Evolutionary conservation across 2,797 vertebrate genomes (phyloP), one percentile per base, ranked within the genome.

Genomic region (Mionectes olivaceus): DNA sequence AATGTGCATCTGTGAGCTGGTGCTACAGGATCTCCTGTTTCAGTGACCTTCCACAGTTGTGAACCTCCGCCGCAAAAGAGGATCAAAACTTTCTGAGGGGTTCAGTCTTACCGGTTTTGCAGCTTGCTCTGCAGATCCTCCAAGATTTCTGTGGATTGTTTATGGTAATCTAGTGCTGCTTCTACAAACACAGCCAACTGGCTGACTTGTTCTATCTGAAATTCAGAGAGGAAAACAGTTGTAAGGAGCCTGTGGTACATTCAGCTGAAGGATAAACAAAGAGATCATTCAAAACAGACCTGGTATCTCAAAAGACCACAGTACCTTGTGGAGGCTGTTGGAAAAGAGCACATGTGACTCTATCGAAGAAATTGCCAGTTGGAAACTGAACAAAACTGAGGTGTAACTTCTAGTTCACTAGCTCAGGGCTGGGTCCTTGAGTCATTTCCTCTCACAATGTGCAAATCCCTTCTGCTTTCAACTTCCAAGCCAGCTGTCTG

Each of bases 191-290:
- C 98, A 0, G 98, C 97, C 95, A 99, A 91, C 97, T 99, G 99
- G 95, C 98, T 99, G 84, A 99, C 99, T 97, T 99, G 99, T 82
- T 99, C 99, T 95, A 99, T 98, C 99, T 99, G 91, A 69, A 96
- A 96, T 19, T 73, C 24, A 84, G 46, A 95, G 69, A 32, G 41
- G 59, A 93, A 86, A 94, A 77, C 19, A 73, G 46, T 5, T 90
- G 46, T 67, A 84, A 95, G 81, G 41, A 77, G n/a, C 52, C 70
- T 60, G 82, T n/a, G 52, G 60, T 47, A 46, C 71, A 14, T 68
- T 94, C 46, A 87, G 75, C 73, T 83, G 32, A 68, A 92, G n/a
- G 64, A 79, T 37, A 82, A 91, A 87, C 41, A 70, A 92, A 91
- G 44, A 90, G 43, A 74, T 63, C 37, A 80, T 83, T 94, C 49